Evolutionary conservation across 1,140 invertebrate genomes (phyloP).

Genomic region (Cotesia chilonis): DNA sequence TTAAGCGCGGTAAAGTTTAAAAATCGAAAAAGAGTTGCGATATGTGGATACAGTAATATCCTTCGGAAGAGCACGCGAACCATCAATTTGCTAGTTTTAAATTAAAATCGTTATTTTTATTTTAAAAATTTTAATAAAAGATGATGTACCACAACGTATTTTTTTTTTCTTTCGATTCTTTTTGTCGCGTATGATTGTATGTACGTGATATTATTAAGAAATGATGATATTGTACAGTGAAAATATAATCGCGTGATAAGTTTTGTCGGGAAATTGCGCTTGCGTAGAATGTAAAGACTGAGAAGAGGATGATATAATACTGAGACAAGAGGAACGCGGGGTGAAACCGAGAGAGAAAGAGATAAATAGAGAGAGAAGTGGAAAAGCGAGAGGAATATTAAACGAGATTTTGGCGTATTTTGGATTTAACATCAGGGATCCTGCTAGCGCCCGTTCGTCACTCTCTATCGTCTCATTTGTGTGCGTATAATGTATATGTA

Average conservation of each 20-base stretch:
- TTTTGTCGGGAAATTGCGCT: not conserved
- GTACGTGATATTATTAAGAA: not conserved
- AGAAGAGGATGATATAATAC: not conserved
- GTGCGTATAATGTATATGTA: constrained; percentile 1
- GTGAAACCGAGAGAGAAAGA: constrained; percentile 4
- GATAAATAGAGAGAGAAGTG: not conserved
- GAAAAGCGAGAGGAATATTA: constrained; percentile 20
- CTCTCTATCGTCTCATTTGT: constrained; percentile 10
- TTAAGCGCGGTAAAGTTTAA: too few species aligned
- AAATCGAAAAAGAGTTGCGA: too few species aligned
- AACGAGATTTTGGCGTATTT: constrained; percentile 27
- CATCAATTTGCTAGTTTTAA: too few species aligned
- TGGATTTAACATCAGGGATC: constrained; percentile 6
- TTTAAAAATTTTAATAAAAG: too few species aligned
- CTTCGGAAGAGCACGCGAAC: too few species aligned
- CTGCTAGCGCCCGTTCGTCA: constrained; percentile 16
- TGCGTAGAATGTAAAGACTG: not conserved
- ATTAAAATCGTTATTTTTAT: too few species aligned
- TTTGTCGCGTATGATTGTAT: too few species aligned
- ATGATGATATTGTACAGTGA: not conserved
- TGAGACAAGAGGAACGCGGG: not conserved
- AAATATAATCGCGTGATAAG: not conserved
- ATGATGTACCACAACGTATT: too few species aligned
- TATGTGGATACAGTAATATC: too few species aligned
- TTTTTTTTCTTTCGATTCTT: too few species aligned